Evolutionary conservation across 92 coral and sea anemone genomes (phyloP), one percentile per base, ranked within the genome.

Genomic region (Meandrina meandrites): DNA sequence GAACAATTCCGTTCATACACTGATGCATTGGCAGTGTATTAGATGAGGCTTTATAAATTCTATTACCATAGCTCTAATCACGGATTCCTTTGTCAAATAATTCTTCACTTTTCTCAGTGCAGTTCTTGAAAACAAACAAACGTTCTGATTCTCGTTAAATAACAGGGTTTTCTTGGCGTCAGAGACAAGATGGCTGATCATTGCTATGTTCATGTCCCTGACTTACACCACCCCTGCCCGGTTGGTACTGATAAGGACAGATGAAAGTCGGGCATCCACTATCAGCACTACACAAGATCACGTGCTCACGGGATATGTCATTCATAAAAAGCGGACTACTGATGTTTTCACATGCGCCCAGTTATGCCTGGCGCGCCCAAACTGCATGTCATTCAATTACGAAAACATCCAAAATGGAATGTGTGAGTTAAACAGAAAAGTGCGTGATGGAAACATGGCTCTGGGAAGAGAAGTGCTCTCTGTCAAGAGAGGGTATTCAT

Each of bases 301-400:
- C 86, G 85, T 77, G 60, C 92, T 94, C 22, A 27, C 16, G 56
- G 98, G 92, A 60, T 77, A 83, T 85, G 86, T 19, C n/a, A 82
- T 92, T 67, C 73, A 50, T 53, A 75, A 56, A 72, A 88, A 92
- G 92, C 98, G 88, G 90, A 53, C 91, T 37, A 58, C 48, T 84
- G 89, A 85, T 73, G 18, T 93, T 12, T 76, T 94, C 80, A 67
- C 90, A 80, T 94, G 98, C 87, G 96, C 93, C 17, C 93, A 90
- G 4, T 79, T 86, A 21, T 94, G 98, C 75, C 75, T 94, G 78
- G 89, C 79, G 17, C 85, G 53, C 15, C 71, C 80, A 30, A 87
- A 66, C 34, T 94, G 98, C 67, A 40, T 73, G 84, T 91, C 98
- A 3, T 93, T 94, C 50, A 94, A 94, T 87, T 92, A 86, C 58